Percentiles rank a stretch among this genome's conserved stretches.
These are phyloP conservation scores for Octopus bimaculoides DNA, from an alignment of 1,140 invertebrate species.

Conservation along the genomic window DNA sequence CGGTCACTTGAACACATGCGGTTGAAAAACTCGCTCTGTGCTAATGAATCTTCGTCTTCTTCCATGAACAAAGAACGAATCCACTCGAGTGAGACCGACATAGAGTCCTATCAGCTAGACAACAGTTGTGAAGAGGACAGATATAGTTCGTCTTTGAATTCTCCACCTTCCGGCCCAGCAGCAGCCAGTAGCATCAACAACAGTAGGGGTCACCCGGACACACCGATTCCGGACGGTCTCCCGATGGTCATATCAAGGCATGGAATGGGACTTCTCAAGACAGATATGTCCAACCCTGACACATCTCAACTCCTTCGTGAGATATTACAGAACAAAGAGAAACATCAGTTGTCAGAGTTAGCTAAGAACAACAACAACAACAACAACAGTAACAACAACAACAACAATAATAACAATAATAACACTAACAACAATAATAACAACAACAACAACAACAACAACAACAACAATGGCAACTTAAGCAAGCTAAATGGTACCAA, in stretches of 20 bases:
- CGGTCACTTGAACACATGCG: constrained; percentile 2
- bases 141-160: background rate
- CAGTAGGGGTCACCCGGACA: background rate
- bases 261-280: constrained; percentile 4
- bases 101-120: constrained; percentile 1
- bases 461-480: constrained; percentile 34
- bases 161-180: background rate
- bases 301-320: constrained; percentile 57
- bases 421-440: constrained; percentile 33
- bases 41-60: constrained; percentile 1
- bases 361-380: constrained; percentile 30
- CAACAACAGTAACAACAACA: constrained; percentile 25
- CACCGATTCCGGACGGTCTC: background rate
- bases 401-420: constrained; percentile 26
- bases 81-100: constrained; percentile 5
- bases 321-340: constrained; percentile 57
- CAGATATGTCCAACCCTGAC: constrained; percentile 30
- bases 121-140: constrained; percentile 1
- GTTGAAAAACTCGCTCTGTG: background rate
- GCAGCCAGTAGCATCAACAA: background rate
- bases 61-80: constrained; percentile 6
- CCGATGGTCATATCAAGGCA: constrained; percentile 10
- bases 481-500: constrained; percentile 29
- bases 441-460: constrained; percentile 24
- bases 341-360: constrained; percentile 28